Conservation (phyloP, 1,140 invertebrate species). For the Oryctes rhinoceros region DNA sequence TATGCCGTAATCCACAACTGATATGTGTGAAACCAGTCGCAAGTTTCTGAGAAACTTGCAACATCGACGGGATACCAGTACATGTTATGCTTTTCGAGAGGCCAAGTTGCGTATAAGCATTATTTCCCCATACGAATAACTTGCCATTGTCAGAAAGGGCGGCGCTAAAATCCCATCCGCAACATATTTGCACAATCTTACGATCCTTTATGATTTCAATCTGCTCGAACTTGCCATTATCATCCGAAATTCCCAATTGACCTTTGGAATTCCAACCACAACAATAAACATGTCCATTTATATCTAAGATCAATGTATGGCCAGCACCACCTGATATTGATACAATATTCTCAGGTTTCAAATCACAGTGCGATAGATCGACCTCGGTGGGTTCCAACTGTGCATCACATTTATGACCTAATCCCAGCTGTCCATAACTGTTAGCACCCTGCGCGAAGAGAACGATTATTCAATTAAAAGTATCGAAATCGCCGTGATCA, state of each 20-base stretch:
- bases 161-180: constrained; percentile 78
- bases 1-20: constrained; percentile 73
- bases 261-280: constrained; percentile 90
- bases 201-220: constrained; percentile 66
- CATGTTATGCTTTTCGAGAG: constrained; percentile 64
- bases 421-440: constrained; percentile 82
- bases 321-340: constrained; percentile 79
- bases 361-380: constrained; percentile 58
- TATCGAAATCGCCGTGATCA: neutral
- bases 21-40: constrained; percentile 59
- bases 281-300: constrained; percentile 74
- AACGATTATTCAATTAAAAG: constrained; percentile 5
- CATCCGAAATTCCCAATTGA: constrained; percentile 73
- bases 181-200: constrained; percentile 68
- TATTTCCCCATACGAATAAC: constrained; percentile 80
- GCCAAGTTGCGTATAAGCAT: constrained; percentile 77
- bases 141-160: constrained; percentile 71
- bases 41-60: constrained; percentile 59
- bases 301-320: constrained; percentile 75
- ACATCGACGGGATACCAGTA: constrained; percentile 60
- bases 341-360: constrained; percentile 63
- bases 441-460: constrained; percentile 77
- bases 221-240: constrained; percentile 65
- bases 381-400: constrained; percentile 68
- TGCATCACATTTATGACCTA: constrained; percentile 74